phyloP scores from a whole-genome alignment of 2,797 vertebrate genomes.

The Mormyrus hasselquistii region DNA sequence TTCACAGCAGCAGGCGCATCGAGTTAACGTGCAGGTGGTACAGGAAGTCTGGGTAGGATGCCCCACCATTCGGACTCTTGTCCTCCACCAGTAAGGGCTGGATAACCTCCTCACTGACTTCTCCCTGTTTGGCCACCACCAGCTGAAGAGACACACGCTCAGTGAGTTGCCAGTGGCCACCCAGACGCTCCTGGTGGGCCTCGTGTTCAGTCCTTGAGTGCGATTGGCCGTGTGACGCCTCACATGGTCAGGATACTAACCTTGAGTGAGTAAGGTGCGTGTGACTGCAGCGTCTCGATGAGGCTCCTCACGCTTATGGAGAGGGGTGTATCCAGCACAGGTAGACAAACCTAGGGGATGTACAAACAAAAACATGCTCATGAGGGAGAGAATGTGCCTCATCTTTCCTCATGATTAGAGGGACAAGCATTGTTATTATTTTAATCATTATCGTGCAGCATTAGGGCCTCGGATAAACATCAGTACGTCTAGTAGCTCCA shows the following conservation, averaged over 20 bases:
- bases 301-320: constrained; percentile 51
- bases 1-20: constrained; percentile 55
- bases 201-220: neutral
- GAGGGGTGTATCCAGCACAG: constrained; percentile 54
- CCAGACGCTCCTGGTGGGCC: neutral
- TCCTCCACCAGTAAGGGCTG: constrained; percentile 68
- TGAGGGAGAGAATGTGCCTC: neutral
- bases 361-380: neutral
- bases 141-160: constrained; percentile 45
- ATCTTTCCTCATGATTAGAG: neutral
- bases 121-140: constrained; percentile 61
- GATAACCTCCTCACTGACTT: constrained; percentile 60
- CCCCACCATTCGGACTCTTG: constrained; percentile 69
- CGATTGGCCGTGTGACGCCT: neutral
- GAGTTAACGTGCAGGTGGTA: constrained; percentile 67
- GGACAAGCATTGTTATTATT: neutral
- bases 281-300: constrained; percentile 46
- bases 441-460: neutral
- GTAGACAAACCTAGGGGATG: constrained; percentile 53
- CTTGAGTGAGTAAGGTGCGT: constrained; percentile 45
- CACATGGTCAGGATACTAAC: constrained; percentile 39
- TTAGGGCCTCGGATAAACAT: neutral
- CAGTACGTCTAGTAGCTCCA: neutral
- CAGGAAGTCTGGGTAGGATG: constrained; percentile 69
- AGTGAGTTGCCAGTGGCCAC: neutral